Conservation (phyloP, 2,797 vertebrate species). For the Etheostoma perlongum region DNA sequence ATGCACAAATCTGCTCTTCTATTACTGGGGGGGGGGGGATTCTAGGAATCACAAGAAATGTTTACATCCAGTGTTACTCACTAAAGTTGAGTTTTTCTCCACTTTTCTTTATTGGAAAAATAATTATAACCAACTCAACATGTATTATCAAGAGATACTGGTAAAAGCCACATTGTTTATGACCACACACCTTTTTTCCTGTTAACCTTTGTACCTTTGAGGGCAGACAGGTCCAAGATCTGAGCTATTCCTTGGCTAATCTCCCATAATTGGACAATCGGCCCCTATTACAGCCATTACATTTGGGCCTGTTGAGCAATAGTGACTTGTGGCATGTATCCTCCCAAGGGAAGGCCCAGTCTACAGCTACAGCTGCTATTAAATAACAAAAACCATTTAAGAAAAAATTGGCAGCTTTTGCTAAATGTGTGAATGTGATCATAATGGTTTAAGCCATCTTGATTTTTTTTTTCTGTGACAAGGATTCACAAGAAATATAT, state of each 20-base stretch:
- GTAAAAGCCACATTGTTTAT: slow-evolving; percentile 66
- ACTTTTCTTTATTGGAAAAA: background rate
- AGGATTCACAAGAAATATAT: slow-evolving; percentile 1
- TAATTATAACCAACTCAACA: slow-evolving; percentile 11
- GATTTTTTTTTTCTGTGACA: background rate
- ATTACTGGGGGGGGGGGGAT: background rate
- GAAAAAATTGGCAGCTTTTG: background rate
- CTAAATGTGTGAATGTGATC: background rate
- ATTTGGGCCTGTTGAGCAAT: slow-evolving; percentile 63
- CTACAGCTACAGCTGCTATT: slow-evolving; percentile 3
- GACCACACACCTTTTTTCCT: slow-evolving; percentile 52
- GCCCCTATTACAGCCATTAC: slow-evolving; percentile 73
- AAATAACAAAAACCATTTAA: background rate
- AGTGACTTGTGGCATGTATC: slow-evolving; percentile 44
- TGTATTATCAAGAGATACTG: slow-evolving; percentile 21
- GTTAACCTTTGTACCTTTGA: slow-evolving; percentile 71
- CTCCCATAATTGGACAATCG: slow-evolving; percentile 78
- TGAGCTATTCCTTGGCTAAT: slow-evolving; percentile 75
- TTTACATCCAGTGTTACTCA: background rate
- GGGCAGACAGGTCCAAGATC: slow-evolving; percentile 67
- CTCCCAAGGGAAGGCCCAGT: background rate
- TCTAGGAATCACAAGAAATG: background rate
- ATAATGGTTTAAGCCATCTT: background rate
- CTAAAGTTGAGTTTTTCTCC: background rate
- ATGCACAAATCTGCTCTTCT: background rate